These are phyloP conservation scores for Penelope pileata DNA, from an alignment of 2,113 vertebrate species.

Conservation along the genomic window DNA sequence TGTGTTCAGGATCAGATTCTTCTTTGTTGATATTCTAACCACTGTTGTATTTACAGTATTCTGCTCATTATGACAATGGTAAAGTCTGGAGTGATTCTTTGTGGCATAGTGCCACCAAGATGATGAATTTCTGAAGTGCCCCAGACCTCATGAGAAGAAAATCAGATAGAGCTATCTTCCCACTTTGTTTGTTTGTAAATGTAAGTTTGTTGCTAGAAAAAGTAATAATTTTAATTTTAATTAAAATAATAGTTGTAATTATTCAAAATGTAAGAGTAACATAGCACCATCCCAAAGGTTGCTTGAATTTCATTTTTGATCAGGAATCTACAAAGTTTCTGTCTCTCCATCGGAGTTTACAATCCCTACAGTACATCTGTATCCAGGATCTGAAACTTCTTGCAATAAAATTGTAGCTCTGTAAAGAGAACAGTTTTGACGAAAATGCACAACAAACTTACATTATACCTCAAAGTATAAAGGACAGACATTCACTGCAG, in stretches of 20 bases:
- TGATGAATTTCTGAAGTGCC: neutral
- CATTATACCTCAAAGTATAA: neutral
- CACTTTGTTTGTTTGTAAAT: neutral
- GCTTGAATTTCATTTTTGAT: neutral
- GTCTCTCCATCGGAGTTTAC: neutral
- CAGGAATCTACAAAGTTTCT: neutral
- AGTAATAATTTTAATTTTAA: neutral
- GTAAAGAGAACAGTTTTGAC: neutral
- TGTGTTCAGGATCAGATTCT: neutral
- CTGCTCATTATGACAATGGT: neutral
- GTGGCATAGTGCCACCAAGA: neutral
- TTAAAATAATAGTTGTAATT: neutral
- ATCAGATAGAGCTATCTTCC: neutral
- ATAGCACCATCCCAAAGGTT: neutral
- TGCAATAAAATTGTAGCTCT: neutral
- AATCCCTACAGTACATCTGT: neutral
- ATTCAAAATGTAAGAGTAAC: neutral
- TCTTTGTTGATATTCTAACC: neutral
- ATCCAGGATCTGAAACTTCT: neutral
- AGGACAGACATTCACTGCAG: neutral
- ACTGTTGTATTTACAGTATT: neutral
- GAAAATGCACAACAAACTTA: neutral
- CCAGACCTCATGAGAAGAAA: neutral
- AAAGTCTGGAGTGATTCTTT: neutral
- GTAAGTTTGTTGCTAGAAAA: neutral